Percentiles rank a stretch among this genome's conserved stretches.
Conservation (phyloP, 2,113 vertebrate species). For the Gnathochromis pfefferi region DNA sequence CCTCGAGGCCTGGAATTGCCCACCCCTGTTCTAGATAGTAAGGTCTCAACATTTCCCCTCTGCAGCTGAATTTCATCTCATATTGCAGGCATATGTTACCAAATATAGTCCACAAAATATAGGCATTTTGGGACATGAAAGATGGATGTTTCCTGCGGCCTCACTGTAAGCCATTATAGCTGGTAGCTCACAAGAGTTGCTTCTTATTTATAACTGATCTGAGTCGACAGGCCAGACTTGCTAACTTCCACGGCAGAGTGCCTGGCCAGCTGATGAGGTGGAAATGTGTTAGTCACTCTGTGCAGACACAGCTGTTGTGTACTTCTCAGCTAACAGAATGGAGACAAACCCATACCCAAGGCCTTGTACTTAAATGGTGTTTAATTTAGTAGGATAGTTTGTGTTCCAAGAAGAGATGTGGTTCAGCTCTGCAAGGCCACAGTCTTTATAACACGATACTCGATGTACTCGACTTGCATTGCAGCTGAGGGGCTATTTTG, state of each 20-base stretch:
- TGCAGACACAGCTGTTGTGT: conserved; percentile 17
- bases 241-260: conserved; percentile 5
- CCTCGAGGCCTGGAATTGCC: background rate
- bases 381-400: background rate
- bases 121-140: background rate
- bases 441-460: background rate
- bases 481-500: background rate
- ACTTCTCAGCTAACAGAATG: background rate
- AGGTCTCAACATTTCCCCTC: background rate
- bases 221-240: conserved; percentile 25
- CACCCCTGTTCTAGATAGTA: background rate
- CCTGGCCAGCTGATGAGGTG: conserved; percentile 15
- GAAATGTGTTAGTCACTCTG: conserved; percentile 25
- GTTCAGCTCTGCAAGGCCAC: background rate
- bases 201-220: conserved; percentile 17
- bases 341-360: background rate
- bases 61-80: background rate
- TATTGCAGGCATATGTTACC: background rate
- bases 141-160: background rate
- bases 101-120: background rate
- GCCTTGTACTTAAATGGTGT: background rate
- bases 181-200: background rate
- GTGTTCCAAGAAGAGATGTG: background rate
- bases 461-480: background rate
- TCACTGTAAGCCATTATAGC: background rate